Evolutionary conservation across 2,888 invertebrate genomes (phyloP).

Genomic region (Poecilus cupreus): DNA sequence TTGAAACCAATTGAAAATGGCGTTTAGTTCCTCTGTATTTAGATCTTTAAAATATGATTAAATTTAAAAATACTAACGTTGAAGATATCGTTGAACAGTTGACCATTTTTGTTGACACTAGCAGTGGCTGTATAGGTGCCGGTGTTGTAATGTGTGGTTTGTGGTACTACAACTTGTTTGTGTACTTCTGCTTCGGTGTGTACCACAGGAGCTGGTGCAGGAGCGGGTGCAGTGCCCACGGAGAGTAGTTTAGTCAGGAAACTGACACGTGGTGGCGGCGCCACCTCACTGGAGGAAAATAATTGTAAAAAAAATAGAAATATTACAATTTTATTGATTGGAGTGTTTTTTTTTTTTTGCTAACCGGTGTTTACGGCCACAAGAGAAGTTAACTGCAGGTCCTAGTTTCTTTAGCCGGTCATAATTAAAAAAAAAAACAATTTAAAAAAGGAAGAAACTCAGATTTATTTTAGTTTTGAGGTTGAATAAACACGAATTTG

Average conservation of each 20-base stretch:
- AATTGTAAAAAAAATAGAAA: not conserved
- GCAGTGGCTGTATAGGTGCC: conserved; percentile 65
- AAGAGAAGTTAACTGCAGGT: no score
- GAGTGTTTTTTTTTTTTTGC: not conserved
- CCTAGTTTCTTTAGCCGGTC: no score
- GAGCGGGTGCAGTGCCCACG: not conserved
- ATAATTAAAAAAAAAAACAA: no score
- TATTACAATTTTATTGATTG: not conserved
- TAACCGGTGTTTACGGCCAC: no score
- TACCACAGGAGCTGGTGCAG: conserved; percentile 22
- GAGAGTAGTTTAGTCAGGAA: conserved; percentile 1
- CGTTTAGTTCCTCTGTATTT: no score
- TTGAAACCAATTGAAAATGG: no score
- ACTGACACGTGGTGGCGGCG: not conserved
- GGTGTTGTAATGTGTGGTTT: conserved; percentile 57
- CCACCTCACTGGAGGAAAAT: not conserved
- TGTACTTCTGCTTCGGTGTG: not conserved
- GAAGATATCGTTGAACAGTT: conserved; percentile 76
- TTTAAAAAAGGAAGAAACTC: no score
- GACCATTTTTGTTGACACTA: conserved; percentile 68
- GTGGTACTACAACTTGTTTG: not conserved
- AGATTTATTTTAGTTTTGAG: no score
- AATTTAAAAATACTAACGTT: conserved; percentile 75
- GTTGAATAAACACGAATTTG: no score
- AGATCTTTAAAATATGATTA: no score